These are phyloP conservation scores for Ondatra zibethicus DNA, from an alignment of 2,113 vertebrate species.

Conservation along the genomic window DNA sequence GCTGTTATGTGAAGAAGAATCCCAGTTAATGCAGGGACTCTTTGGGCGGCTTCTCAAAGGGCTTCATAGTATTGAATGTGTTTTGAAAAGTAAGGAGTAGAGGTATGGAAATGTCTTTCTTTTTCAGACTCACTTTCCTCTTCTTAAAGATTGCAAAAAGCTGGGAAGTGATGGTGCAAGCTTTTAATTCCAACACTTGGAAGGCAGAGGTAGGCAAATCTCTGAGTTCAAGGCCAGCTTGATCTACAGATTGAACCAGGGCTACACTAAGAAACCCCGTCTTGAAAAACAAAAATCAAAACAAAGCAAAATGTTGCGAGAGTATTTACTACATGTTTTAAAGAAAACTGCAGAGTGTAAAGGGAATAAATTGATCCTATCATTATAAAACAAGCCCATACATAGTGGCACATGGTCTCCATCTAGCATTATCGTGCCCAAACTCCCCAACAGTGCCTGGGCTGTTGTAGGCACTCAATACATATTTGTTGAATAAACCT, in stretches of 20 bases:
- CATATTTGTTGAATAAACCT: not conserved
- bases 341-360: conserved; percentile 5
- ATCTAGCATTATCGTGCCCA: not conserved
- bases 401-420: not conserved
- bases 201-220: not conserved
- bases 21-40: not conserved
- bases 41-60: not conserved
- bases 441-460: not conserved
- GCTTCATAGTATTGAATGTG: not conserved
- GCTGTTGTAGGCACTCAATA: not conserved
- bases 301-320: not conserved
- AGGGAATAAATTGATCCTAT: not conserved
- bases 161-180: not conserved
- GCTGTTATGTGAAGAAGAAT: not conserved
- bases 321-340: conserved; percentile 2
- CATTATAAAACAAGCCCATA: not conserved
- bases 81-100: not conserved
- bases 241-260: not conserved
- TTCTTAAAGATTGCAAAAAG: not conserved
- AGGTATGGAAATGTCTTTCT: not conserved
- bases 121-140: conserved; percentile 37
- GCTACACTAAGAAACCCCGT: not conserved
- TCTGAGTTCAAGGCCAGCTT: not conserved
- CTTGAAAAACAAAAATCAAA: not conserved
- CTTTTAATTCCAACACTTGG: not conserved